Evolutionary conservation across 2,113 vertebrate species (phyloP).

Genomic region (Lophotis ruficrista): DNA sequence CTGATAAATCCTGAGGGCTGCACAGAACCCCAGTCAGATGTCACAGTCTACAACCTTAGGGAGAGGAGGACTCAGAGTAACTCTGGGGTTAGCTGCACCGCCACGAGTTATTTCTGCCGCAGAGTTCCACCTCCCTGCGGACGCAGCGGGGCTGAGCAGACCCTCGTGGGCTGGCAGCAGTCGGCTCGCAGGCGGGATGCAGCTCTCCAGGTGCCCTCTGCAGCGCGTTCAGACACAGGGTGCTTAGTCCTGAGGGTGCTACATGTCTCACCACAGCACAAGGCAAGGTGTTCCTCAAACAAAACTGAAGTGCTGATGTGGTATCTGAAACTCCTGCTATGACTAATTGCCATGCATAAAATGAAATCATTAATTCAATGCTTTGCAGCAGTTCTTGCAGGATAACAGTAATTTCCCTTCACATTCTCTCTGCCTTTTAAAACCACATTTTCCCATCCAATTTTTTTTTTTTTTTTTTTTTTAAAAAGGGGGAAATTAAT

Average conservation of each 20-base stretch:
- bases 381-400: not conserved
- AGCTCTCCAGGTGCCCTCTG: constrained; percentile 22
- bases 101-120: constrained; percentile 58
- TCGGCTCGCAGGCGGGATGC: constrained; percentile 24
- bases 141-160: not conserved
- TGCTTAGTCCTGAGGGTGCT: not conserved
- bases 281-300: not conserved
- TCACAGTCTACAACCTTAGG: constrained; percentile 62
- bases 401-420: not conserved
- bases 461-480: constrained; percentile 15
- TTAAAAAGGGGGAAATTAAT: constrained; percentile 50
- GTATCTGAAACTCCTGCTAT: constrained; percentile 1
- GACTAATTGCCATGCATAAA: not conserved
- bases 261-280: not conserved
- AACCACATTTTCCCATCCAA: constrained; percentile 2
- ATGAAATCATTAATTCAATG: not conserved
- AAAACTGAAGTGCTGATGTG: constrained; percentile 13
- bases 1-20: constrained; percentile 61
- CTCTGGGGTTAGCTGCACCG: constrained; percentile 57
- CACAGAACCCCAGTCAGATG: constrained; percentile 59
- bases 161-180: not conserved
- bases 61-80: constrained; percentile 2
- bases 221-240: not conserved
- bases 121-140: constrained; percentile 44
- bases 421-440: not conserved